Evolutionary conservation across 92 coral and sea anemone genomes (phyloP), one percentile per base, ranked within the genome.

Genomic region (Epizoanthus ramosus): DNA sequence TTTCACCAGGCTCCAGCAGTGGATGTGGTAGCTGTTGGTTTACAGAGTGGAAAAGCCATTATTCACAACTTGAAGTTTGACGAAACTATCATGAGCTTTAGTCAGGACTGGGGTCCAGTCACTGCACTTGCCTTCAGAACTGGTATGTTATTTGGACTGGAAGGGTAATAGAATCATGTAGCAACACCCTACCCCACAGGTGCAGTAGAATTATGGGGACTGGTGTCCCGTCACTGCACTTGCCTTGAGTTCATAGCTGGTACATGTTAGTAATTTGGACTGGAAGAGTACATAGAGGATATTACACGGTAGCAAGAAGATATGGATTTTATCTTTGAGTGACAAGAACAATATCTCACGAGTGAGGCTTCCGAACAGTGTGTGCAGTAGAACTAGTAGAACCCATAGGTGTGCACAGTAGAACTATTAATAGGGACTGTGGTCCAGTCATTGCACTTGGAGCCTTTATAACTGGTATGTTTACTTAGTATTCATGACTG

Each of bases 21-120:
- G 79, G 98, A 95, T 76, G 94, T 95, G 18, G 95, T 95, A 5
- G 98, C 95, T 10, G 86, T 95, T 52, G 98, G 98, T 50, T 73
- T 95, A 76, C 98, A 93, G 76, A 95, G 95, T 71, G 98, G 98
- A 47, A 95, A 91, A 82, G 77, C 93, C 3, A n/a, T 90, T 81
- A 85, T 95, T 54, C 98, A 95, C 83, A 95, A 95, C 83, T 85
- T 95, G 68, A 93, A 91, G 79, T 93, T 79, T 88, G 98, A 95
- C 80, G 95, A 95, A 81, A 87, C 91, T 71, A 92, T 95, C 18
- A 95, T 95, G 98, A 93, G 85, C 7, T 95, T 95, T 70, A 88
- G 79, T 82, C 98, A 95, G 80, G 98, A 95, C 86, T 95, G 98
- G 98, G 98, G 98, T 2, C 95, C 98, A 72, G 94, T 95, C 2